Percentiles rank a stretch among this genome's conserved stretches.
phyloP scores from a whole-genome alignment of 53 echinoderm and acorn worm genomes.

The Holothuria scabra region DNA sequence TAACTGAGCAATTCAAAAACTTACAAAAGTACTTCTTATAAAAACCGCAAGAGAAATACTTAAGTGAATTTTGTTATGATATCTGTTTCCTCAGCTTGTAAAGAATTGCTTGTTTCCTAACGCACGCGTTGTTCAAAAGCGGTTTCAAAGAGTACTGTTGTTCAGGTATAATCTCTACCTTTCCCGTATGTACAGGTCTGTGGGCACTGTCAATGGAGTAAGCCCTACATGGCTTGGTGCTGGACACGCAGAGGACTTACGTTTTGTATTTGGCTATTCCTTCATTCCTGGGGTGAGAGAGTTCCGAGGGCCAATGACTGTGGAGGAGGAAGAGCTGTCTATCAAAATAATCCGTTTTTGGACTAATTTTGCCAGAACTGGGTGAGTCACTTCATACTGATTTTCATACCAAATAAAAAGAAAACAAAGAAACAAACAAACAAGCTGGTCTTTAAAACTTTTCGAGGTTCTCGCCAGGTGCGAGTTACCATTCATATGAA shows the following conservation, averaged over 20 bases:
- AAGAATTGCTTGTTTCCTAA: background rate
- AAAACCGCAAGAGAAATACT: no score
- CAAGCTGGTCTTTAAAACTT: no score
- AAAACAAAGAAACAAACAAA: no score
- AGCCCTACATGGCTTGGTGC: slow-evolving; percentile 73
- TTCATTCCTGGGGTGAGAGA: slow-evolving; percentile 50
- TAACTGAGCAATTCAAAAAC: no score
- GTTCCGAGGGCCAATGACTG: slow-evolving; percentile 8
- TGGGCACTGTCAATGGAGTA: background rate
- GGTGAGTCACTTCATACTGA: slow-evolving; percentile 25
- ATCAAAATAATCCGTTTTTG: slow-evolving; percentile 60
- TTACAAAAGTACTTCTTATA: no score
- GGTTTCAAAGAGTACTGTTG: background rate
- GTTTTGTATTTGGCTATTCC: slow-evolving; percentile 66
- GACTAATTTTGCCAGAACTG: slow-evolving; percentile 66
- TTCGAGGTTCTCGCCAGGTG: no score
- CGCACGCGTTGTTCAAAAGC: no score
- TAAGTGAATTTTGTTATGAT: background rate
- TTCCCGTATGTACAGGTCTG: background rate
- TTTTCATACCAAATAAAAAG: no score
- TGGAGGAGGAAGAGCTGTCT: slow-evolving; percentile 26
- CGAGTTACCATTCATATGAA: no score
- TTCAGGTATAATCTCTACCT: no score
- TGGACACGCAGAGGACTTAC: slow-evolving; percentile 72
- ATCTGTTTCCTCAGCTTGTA: background rate